Percentiles rank a stretch among this genome's conserved stretches.
Conservation (phyloP, 2,888 invertebrate genomes). For the Platerodrilus igneus region DNA sequence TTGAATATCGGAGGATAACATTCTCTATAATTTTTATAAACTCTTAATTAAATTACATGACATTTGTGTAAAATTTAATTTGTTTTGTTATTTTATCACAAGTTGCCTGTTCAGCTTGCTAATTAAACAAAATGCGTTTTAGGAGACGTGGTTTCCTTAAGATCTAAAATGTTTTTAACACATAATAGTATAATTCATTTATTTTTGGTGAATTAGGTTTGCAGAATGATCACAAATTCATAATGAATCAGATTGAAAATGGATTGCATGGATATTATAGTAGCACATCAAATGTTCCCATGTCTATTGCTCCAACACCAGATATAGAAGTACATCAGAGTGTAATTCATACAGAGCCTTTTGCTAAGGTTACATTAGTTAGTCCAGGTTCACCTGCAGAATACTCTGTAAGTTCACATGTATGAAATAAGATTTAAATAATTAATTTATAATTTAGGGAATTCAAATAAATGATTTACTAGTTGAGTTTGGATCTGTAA, state of each 20-base stretch:
- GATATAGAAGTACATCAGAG: slow-evolving; percentile 14
- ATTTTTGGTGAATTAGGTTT: slow-evolving; percentile 67
- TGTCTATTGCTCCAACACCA: slow-evolving; percentile 1
- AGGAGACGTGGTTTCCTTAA: no score
- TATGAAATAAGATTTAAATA: neutral
- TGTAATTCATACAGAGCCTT: slow-evolving; percentile 45
- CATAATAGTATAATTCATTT: slow-evolving; percentile 2
- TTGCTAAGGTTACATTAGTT: slow-evolving; percentile 70
- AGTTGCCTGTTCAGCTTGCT: no score
- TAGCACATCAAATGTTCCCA: slow-evolving; percentile 10
- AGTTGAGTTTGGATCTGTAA: slow-evolving; percentile 73
- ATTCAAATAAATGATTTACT: slow-evolving; percentile 65
- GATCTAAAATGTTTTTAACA: no score
- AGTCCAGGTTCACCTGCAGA: slow-evolving; percentile 79
- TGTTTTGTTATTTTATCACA: no score
- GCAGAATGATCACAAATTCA: slow-evolving; percentile 80
- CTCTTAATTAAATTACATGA: no score
- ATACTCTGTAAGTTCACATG: slow-evolving; percentile 59
- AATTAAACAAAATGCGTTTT: no score
- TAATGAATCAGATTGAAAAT: slow-evolving; percentile 81
- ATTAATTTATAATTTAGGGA: slow-evolving; percentile 54
- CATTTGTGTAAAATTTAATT: no score
- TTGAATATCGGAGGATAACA: no score
- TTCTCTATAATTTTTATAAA: no score
- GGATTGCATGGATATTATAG: slow-evolving; percentile 57